Percentiles rank a stretch among this genome's conserved stretches.
Conservation (phyloP, 1,140 invertebrate genomes). For the Acromyrmex charruanus region DNA sequence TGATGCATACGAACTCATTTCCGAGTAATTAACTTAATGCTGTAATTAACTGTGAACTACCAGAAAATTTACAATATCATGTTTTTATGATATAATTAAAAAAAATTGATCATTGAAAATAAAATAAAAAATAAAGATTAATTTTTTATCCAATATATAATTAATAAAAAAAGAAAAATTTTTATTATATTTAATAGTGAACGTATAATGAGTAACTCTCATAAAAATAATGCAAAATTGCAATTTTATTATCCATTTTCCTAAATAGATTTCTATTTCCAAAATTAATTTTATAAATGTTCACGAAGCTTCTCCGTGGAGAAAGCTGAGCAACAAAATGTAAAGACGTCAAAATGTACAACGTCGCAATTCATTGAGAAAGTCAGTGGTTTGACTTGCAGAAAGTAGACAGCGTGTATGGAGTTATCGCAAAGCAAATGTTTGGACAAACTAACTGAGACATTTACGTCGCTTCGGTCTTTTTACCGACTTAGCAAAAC, state of each 20-base stretch:
- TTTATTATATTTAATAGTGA: neutral
- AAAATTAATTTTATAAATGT: neutral
- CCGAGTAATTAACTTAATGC: conserved; percentile 5
- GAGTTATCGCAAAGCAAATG: conserved; percentile 39
- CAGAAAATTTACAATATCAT: neutral
- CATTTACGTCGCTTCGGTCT: neutral
- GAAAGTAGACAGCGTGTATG: conserved; percentile 33
- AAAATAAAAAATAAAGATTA: neutral
- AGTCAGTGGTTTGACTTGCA: conserved; percentile 23
- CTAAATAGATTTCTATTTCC: neutral
- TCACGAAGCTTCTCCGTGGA: neutral
- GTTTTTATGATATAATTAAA: neutral
- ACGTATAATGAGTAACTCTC: neutral
- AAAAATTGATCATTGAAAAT: neutral
- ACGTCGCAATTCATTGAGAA: neutral
- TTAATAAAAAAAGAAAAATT: neutral
- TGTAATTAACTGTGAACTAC: neutral
- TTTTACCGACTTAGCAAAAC: conserved; percentile 20
- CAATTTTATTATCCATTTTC: neutral
- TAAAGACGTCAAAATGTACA: neutral
- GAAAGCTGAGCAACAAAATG: neutral
- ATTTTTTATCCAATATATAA: neutral
- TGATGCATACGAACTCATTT: neutral
- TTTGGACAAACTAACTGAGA: conserved; percentile 44
- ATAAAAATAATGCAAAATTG: neutral